Evolutionary conservation across 2,888 invertebrate species (phyloP).

Genomic region (Eupithecia dodoneata): DNA sequence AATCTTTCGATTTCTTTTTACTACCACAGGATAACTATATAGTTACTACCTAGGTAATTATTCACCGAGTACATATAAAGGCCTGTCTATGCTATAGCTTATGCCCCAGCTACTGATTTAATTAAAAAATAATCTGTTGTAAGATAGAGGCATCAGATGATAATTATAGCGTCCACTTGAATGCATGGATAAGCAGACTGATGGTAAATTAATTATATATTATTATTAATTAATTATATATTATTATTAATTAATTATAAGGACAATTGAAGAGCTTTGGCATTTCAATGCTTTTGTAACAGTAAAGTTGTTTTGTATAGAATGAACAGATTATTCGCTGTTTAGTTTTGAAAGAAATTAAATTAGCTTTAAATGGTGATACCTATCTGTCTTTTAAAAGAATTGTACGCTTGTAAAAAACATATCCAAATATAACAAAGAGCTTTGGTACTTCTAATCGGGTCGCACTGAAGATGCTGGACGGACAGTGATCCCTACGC

Average conservation of each 20-base stretch:
- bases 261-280: conserved; percentile 4
- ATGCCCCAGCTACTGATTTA: conserved; percentile 1
- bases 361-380: neutral
- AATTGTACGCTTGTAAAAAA: neutral
- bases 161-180: conserved; percentile 28
- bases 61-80: neutral
- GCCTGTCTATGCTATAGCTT: neutral
- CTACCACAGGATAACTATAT: no score
- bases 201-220: conserved; percentile 13
- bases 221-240: conserved; percentile 4
- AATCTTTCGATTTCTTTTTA: no score
- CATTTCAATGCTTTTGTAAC: conserved; percentile 9
- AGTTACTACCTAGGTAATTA: no score
- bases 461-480: no score
- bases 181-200: conserved; percentile 9
- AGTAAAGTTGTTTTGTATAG: conserved; percentile 1
- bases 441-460: no score
- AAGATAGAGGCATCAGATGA: conserved; percentile 33
- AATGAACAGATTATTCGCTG: conserved; percentile 4
- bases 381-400: neutral
- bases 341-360: conserved; percentile 1
- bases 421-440: neutral
- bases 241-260: neutral
- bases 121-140: conserved; percentile 42
- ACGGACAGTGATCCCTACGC: no score